Conservation (phyloP, 2,113 vertebrate genomes). For the Hyperopisus bebe region DNA sequence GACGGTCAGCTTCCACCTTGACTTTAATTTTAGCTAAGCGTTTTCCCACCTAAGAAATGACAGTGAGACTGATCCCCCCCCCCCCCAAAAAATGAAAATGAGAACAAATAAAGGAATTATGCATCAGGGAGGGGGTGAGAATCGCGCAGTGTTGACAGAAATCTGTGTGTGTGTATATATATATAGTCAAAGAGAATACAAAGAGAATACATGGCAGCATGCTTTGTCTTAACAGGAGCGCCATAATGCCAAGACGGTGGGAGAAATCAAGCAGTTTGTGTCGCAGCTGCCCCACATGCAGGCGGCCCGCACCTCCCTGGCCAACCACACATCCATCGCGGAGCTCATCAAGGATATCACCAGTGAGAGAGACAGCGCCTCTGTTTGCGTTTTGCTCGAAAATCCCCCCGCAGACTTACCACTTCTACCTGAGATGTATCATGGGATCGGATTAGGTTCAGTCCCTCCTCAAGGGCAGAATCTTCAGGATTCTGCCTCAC, state of each 20-base stretch:
- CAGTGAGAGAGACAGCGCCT: constrained; percentile 58
- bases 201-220: not conserved
- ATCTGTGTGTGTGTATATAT: not conserved
- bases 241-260: constrained; percentile 92
- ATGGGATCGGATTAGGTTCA: not conserved
- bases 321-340: constrained; percentile 93
- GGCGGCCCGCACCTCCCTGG: constrained; percentile 84
- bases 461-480: not conserved
- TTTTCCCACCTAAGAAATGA: not conserved
- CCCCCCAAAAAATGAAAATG: not conserved
- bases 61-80: not conserved
- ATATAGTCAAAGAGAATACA: too few species aligned
- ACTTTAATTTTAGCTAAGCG: not conserved
- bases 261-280: constrained; percentile 98
- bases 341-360: constrained; percentile 96
- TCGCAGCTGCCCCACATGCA: constrained; percentile 98
- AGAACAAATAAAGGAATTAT: not conserved
- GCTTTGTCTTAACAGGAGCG: constrained; percentile 67
- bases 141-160: not conserved
- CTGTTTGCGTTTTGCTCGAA: not conserved
- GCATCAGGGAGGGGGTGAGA: not conserved
- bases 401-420: not conserved
- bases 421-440: not conserved
- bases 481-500: not conserved
- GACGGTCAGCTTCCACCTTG: not conserved